Conservation (phyloP, 1,140 invertebrate species). For the Drosophila pallidifrons region DNA sequence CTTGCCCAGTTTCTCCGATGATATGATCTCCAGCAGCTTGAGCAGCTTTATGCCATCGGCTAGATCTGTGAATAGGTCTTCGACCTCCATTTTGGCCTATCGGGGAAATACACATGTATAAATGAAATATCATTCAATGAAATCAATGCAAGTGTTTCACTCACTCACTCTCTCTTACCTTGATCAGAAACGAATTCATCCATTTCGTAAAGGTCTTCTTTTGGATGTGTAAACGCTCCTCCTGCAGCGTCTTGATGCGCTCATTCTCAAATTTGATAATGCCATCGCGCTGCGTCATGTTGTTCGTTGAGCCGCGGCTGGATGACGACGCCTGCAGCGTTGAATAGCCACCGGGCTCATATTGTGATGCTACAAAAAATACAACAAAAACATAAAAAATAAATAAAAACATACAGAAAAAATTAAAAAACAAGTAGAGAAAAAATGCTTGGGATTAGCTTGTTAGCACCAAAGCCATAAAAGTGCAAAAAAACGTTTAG, state of each 20-base stretch:
- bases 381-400: conserved; percentile 53
- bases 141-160: neutral
- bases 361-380: conserved; percentile 87
- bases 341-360: conserved; percentile 89
- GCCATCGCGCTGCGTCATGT: conserved; percentile 95
- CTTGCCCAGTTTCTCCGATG: conserved; percentile 97
- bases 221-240: conserved; percentile 98
- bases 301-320: conserved; percentile 87
- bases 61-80: conserved; percentile 98
- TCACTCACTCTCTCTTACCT: conserved; percentile 87
- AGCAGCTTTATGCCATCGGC: conserved; percentile 97
- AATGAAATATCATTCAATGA: conserved; percentile 15
- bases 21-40: conserved; percentile 99
- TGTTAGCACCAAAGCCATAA: conserved; percentile 24
- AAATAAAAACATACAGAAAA: conserved; percentile 30
- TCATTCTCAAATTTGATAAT: conserved; percentile 98
- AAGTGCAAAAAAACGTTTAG: conserved; percentile 60
- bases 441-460: conserved; percentile 40
- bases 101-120: neutral
- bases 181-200: conserved; percentile 99
- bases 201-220: conserved; percentile 99
- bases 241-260: conserved; percentile 97
- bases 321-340: conserved; percentile 85
- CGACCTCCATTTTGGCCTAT: conserved; percentile 97
- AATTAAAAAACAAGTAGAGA: conserved; percentile 5